A percentile compares a stretch with the other conserved stretches of the same genome.
Evolutionary conservation across 2,888 invertebrate species (phyloP).

Genomic region (Chouioia cunea): DNA sequence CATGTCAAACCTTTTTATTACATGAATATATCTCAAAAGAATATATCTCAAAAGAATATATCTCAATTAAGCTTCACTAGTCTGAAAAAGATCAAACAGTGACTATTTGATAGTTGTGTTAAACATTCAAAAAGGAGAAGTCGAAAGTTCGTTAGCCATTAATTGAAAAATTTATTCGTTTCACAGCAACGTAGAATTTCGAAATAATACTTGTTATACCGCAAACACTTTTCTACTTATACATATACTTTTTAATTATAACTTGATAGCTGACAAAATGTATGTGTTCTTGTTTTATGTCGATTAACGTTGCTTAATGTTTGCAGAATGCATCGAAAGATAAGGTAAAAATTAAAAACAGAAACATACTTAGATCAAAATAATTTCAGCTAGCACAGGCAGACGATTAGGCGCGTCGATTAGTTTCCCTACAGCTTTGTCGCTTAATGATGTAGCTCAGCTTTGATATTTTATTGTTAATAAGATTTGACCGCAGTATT

Average conservation of each 20-base stretch:
- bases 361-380: conserved; percentile 31
- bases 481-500: not conserved
- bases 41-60: not conserved
- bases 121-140: not conserved
- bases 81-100: not conserved
- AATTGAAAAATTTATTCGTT: conserved; percentile 1
- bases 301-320: conserved; percentile 65
- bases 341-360: conserved; percentile 61
- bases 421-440: conserved; percentile 20
- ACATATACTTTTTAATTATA: conserved; percentile 24
- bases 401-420: conserved; percentile 29
- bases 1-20: conserved; percentile 49
- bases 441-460: conserved; percentile 8
- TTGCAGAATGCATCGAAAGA: conserved; percentile 67
- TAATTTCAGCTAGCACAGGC: conserved; percentile 20
- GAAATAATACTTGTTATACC: not conserved
- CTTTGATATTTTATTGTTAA: not conserved
- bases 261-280: conserved; percentile 8
- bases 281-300: conserved; percentile 55
- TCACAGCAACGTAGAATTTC: not conserved
- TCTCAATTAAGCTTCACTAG: not conserved
- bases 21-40: conserved; percentile 20
- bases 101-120: not conserved
- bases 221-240: too few relatives aligned
- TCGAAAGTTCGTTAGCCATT: not conserved